Evolutionary conservation across 2,888 invertebrate genomes (phyloP), one percentile per base, ranked within the genome.

Genomic region (Yponomeuta cagnagella): DNA sequence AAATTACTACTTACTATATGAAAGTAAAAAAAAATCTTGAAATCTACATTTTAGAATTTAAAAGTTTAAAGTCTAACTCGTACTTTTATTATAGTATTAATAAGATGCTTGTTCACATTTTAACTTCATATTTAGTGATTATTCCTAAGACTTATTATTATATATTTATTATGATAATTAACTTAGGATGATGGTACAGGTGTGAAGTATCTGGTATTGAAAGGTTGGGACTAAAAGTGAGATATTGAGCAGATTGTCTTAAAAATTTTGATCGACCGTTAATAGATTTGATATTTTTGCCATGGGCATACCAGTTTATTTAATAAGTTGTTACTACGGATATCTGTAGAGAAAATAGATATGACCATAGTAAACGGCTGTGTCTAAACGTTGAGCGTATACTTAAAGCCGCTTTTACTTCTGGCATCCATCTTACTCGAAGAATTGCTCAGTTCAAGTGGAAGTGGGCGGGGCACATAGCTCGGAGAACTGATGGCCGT

Each of bases 51-150:
- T 90, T 92, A 91, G 90, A 87, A 43, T 90, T 88, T 89, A 83
- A 89, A 90, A 89, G 86, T 87, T 88, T 85, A 89, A 91, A 90
- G 84, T 89, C 89, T 88, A 90, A 88, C 86, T 90, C 90, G 89
- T 90, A 90, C 89, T 89, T 91, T 90, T 90, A 90, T 71, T 64
- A 69, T 86, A 86, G 87, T 82, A 63, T 64, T 43, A 87, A 81
- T 92, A 92, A 90, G 89, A 89, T 79, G 92, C 92, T 92, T 92
- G 90, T 91, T 92, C 92, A 91, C 89, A 86, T 91, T 91, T 91
- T 90, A 90, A 88, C 90, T 90, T 91, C 88, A 85, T 91, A 91
- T 86, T 85, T 88, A 88, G 84, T 86, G 88, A 88, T 84, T 63
- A 90, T 81, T 79, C 79, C 75, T 90, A 89, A 89, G 86, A 83